Evolutionary conservation across 2,113 vertebrate genomes (phyloP), one percentile per base, ranked within the genome.

Genomic region (Galbula dea): DNA sequence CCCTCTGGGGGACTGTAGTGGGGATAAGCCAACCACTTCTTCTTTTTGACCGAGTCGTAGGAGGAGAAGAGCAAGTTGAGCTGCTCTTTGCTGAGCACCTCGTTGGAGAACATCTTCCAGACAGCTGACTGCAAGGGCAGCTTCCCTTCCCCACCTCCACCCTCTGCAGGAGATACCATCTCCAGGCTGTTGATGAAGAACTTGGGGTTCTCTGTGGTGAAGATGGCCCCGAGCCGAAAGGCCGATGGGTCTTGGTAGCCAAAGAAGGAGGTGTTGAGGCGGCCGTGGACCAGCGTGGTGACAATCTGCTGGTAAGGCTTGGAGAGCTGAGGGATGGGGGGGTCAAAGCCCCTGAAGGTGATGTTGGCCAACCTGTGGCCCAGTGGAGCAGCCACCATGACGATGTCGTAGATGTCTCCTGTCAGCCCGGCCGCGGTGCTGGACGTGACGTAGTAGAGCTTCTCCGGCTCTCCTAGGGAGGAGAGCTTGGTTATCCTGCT

Each of bases 81-180:
- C 90, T 99, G 98, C 86, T 97, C 94, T 80, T 98, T 95, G 24
- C 94, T 97, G 58, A 99, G 98, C 16, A 87, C 90, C 41, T 98
- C 88, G 0, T 85, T 67, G 4, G 99, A 99, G 69, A 98, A 99
- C 19, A 98, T 92, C 97, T 98, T 99, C 99, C 99, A 99, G 62
- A 99, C 93, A 4, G 95, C 96, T 2, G 52, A 77, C 1, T 81
- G 89, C 34, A 54, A 84, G 3, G 97, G 93, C 1, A 85, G 88
- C 7, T 95, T 85, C 5, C 61, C 91, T 1, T 86, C 52, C 0
- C 87, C 46, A 6, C 9, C 36, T 1, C 0, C 8, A 12, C 97
- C 93, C 29, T 94, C 96, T 26, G 98, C 97, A 0, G 99, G 98
- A 41, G 97, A 95, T 16, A 98, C 68, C 13, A 98, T 83, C 11